A percentile compares a stretch with the other conserved stretches of the same genome.
Conservation (phyloP, 1,140 invertebrate species). For the Eriosoma lanigerum region DNA sequence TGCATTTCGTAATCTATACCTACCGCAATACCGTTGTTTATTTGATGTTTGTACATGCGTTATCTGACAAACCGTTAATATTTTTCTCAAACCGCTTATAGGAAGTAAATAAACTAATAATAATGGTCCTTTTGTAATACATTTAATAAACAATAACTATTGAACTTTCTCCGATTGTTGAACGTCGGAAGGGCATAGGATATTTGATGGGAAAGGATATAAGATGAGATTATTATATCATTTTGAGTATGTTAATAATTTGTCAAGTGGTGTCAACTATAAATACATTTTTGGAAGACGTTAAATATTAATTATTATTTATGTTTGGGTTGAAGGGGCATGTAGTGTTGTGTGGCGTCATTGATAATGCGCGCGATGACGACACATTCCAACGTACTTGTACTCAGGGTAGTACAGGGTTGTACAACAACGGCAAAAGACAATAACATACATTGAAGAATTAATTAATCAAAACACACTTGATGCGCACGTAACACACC, state of each 20-base stretch:
- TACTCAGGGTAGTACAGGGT: background rate
- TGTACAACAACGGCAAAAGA: background rate
- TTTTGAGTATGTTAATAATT: slow-evolving; percentile 17
- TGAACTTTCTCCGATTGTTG: background rate
- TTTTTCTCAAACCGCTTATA: background rate
- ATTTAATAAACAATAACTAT: slow-evolving; percentile 17
- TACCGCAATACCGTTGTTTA: no score
- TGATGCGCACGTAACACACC: background rate
- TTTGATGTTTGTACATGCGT: no score
- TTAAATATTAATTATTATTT: slow-evolving; percentile 24
- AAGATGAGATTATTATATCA: no score
- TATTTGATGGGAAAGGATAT: no score
- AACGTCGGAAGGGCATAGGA: background rate
- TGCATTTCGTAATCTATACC: no score
- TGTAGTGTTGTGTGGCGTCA: background rate
- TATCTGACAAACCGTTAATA: no score
- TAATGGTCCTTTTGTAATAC: background rate
- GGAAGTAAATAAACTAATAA: slow-evolving; percentile 3
- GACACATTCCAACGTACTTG: slow-evolving; percentile 14
- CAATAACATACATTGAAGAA: background rate
- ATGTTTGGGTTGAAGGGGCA: slow-evolving; percentile 16
- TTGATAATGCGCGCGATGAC: background rate
- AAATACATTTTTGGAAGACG: background rate
- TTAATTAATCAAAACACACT: slow-evolving; percentile 16
- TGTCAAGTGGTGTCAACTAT: slow-evolving; percentile 17